Evolutionary conservation across 2,113 vertebrate species (phyloP).

Genomic region (Pyxicephalus adspersus): DNA sequence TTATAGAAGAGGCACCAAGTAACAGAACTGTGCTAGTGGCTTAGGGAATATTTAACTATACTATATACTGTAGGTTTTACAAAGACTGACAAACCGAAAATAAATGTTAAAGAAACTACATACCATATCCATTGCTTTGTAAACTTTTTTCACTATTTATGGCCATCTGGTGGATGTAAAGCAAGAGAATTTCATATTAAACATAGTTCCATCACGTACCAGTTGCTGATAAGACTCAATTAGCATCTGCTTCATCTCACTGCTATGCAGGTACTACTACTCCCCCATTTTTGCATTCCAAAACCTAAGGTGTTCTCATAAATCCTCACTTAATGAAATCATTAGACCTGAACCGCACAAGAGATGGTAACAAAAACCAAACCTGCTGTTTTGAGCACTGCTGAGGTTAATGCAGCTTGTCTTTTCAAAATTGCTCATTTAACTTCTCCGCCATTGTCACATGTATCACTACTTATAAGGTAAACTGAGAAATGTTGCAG

Average conservation of each 20-base stretch:
- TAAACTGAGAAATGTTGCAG: too few relatives aligned
- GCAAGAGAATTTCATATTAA: constrained; percentile 32
- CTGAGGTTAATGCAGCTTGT: neutral
- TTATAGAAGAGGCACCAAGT: neutral
- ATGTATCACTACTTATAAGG: too few relatives aligned
- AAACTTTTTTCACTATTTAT: constrained; percentile 22
- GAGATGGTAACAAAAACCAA: neutral
- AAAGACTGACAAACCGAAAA: neutral
- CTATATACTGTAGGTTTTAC: neutral
- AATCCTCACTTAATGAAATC: constrained; percentile 49
- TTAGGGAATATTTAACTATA: neutral
- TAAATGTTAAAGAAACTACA: neutral
- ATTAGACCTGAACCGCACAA: constrained; percentile 12
- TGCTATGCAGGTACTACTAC: constrained; percentile 54
- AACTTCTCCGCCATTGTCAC: too few relatives aligned
- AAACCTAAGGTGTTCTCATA: constrained; percentile 41
- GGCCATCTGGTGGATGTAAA: constrained; percentile 23
- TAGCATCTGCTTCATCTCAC: constrained; percentile 52
- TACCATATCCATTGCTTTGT: constrained; percentile 13
- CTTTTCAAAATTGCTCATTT: neutral
- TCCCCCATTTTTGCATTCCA: constrained; percentile 47
- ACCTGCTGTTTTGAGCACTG: neutral
- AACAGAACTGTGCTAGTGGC: neutral
- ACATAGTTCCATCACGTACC: constrained; percentile 51
- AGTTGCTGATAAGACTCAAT: constrained; percentile 48